These are phyloP conservation scores for Himalopsyche phryganea DNA, from an alignment of 1,140 invertebrate species.

Conservation along the genomic window DNA sequence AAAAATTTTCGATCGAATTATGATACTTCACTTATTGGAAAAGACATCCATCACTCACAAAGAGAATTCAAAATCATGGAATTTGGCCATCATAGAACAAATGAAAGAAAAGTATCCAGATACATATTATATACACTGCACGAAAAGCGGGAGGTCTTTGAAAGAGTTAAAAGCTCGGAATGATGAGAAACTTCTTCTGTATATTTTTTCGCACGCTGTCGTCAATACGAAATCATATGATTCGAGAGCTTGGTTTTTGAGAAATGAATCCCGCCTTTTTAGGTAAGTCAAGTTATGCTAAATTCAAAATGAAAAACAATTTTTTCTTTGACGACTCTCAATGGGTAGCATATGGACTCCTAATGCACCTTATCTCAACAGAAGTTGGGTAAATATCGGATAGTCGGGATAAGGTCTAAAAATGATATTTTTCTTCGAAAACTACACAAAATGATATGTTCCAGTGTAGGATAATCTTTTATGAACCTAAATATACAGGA, in stretches of 20 bases:
- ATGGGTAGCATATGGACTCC: too few species aligned
- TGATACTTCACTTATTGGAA: slow-evolving; percentile 7
- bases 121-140: slow-evolving; percentile 11
- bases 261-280: slow-evolving; percentile 15
- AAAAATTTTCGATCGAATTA: slow-evolving; percentile 13
- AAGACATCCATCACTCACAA: background rate
- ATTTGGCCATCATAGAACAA: background rate
- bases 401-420: too few species aligned
- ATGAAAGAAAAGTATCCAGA: background rate
- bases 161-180: slow-evolving; percentile 7
- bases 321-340: too few species aligned
- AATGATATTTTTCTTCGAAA: too few species aligned
- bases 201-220: slow-evolving; percentile 9
- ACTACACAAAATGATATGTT: too few species aligned
- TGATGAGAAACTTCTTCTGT: slow-evolving; percentile 14
- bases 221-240: slow-evolving; percentile 10
- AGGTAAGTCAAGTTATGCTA: too few species aligned
- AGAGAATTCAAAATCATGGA: slow-evolving; percentile 1
- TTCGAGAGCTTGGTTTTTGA: slow-evolving; percentile 6
- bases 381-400: too few species aligned
- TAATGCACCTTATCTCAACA: too few species aligned
- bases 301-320: too few species aligned
- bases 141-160: background rate
- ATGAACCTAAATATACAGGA: too few species aligned
- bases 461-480: too few species aligned